A percentile compares a stretch with the other conserved stretches of the same genome.
Conservation (phyloP, 2,888 invertebrate genomes). For the Luperina nickerlii region DNA sequence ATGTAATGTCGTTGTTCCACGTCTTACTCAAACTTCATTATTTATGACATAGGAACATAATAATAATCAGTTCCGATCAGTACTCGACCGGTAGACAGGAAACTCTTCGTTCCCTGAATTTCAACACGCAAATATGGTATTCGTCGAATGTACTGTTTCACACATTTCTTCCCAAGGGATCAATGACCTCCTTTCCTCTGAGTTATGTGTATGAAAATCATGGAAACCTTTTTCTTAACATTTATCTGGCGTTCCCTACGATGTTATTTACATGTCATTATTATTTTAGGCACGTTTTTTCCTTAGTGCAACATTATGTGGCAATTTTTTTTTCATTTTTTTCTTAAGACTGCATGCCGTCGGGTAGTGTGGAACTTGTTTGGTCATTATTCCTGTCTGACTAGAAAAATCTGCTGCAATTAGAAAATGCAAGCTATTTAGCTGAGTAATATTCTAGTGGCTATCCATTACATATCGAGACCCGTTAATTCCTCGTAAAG, state of each 20-base stretch:
- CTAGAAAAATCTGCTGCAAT: neutral
- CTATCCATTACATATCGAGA: neutral
- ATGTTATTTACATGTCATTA: conserved; percentile 26
- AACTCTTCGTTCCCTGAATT: conserved; percentile 40
- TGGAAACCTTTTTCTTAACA: conserved; percentile 27
- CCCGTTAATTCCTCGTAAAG: neutral
- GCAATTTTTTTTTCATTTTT: neutral
- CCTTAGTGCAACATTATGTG: too few species aligned
- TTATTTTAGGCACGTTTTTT: conserved; percentile 20
- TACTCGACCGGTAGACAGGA: conserved; percentile 25
- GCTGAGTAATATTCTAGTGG: neutral
- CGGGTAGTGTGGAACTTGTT: too few species aligned
- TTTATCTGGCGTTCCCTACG: conserved; percentile 27
- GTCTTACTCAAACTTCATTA: conserved; percentile 14
- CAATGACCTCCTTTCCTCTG: conserved; percentile 27
- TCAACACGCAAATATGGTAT: conserved; percentile 42
- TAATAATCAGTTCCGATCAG: conserved; percentile 33
- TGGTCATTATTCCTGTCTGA: neutral
- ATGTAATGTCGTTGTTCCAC: neutral
- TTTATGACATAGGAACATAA: conserved; percentile 20
- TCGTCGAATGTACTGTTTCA: conserved; percentile 29
- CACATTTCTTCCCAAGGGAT: conserved; percentile 25
- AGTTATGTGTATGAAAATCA: conserved; percentile 6
- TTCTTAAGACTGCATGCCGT: neutral
- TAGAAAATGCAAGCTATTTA: neutral